phyloP scores from a whole-genome alignment of 2,888 invertebrate genomes.

The Conops quadrifasciatus region DNA sequence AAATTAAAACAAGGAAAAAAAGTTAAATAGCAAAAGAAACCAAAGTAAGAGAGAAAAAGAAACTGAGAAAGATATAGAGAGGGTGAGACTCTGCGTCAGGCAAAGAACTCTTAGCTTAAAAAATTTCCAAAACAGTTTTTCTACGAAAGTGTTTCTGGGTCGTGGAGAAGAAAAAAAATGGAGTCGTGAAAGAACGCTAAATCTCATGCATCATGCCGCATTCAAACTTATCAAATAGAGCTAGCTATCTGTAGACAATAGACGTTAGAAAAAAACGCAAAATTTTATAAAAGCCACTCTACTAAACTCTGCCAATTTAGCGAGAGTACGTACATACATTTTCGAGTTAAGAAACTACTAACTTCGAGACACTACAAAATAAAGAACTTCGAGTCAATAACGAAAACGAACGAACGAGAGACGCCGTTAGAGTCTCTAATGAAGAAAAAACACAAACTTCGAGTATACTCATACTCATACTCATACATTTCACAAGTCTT shows the following conservation, averaged over 20 bases:
- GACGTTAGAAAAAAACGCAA: slow-evolving; percentile 1
- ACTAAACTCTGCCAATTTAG: too few relatives aligned
- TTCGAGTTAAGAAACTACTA: too few relatives aligned
- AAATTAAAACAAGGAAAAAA: slow-evolving; percentile 31
- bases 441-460: background rate
- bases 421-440: background rate
- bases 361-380: too few relatives aligned
- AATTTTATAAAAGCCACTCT: too few relatives aligned
- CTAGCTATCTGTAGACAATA: background rate
- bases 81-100: background rate
- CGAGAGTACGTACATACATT: too few relatives aligned
- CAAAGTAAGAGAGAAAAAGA: background rate
- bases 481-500: background rate
- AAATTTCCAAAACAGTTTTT: background rate
- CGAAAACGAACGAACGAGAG: background rate
- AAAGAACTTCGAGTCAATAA: background rate
- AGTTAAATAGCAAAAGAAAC: slow-evolving; percentile 2
- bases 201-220: slow-evolving; percentile 58
- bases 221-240: slow-evolving; percentile 46
- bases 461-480: too few relatives aligned
- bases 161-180: background rate
- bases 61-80: too few relatives aligned
- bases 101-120: background rate
- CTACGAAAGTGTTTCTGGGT: background rate
- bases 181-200: background rate